Evolutionary conservation across 2,888 invertebrate genomes (phyloP), one percentile per base, ranked within the genome.

Genomic region (Caradrina kadenii): DNA sequence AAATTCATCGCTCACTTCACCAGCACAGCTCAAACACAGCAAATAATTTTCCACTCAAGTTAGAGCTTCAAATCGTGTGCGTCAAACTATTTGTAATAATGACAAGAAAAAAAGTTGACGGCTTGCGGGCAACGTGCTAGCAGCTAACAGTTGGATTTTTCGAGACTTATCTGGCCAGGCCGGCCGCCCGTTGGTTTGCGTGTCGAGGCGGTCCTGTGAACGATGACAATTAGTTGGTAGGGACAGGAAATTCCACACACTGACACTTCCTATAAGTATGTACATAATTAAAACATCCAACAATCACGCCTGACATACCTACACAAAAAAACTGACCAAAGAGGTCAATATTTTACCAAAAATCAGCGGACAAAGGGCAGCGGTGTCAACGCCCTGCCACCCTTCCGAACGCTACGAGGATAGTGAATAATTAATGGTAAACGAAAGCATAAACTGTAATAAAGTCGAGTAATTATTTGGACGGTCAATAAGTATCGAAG

Each of bases 331-430:
- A 17, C 45, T 45, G 13, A 75, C 31, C 13, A 69, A 10, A 50
- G 49, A 48, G 82, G 82, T 80, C 73, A 80, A 52, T 73, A 82
- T 52, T 76, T 63, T 45, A 53, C 53, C 54, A n/a, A 71, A 73
- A 74, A 75, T 55, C 63, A 26, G 65, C 76, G 84, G 75, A 75
- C 84, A 73, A 75, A 72, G 69, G 63, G 53, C 64, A 69, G 19
- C 13, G 69, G 69, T 72, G 86, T 83, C 83, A 83, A 84, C 76
- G 83, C 83, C 83, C 83, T 63, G 21, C 45, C 74, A 68, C 86
- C 86, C 84, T 65, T 56, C 45, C 19, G 22, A 52, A 45, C 52
- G 48, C 19, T 65, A 11, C 11, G 62, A 53, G 59, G 13, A 7
- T 22, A 31, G 60, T 80, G 82, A 83, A 81, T 83, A 74, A 79